Evolutionary conservation across 1,140 invertebrate genomes (phyloP).

Genomic region (Sminthurides bifidus): DNA sequence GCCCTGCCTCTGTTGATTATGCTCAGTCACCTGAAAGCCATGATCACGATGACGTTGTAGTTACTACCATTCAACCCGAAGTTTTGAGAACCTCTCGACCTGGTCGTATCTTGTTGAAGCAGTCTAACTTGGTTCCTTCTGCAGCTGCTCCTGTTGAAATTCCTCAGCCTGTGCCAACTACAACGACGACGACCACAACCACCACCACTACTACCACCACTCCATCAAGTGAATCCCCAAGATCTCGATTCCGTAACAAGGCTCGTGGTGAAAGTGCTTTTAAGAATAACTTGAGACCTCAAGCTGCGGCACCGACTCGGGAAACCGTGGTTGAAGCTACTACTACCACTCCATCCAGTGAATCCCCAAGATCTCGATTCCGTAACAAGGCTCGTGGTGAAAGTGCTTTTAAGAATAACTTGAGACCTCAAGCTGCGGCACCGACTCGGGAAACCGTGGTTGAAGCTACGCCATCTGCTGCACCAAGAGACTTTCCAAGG

Average conservation of each 20-base stretch:
- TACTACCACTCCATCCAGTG: conserved; percentile 1
- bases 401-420: too few relatives aligned
- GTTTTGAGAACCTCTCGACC: conserved; percentile 1
- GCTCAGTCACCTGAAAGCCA: neutral
- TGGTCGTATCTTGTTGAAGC: conserved; percentile 24
- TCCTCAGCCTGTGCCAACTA: neutral
- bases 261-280: neutral
- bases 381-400: neutral
- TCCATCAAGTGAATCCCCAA: conserved; percentile 2
- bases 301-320: neutral
- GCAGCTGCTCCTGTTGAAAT: conserved; percentile 5
- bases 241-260: neutral
- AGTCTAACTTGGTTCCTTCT: conserved; percentile 14
- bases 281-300: too few relatives aligned
- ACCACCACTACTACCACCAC: conserved; percentile 13
- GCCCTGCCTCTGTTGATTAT: neutral
- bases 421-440: neutral
- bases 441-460: conserved; percentile 7
- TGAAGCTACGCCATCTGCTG: conserved; percentile 7
- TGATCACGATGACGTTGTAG: neutral
- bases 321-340: conserved; percentile 11
- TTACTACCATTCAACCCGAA: conserved; percentile 1
- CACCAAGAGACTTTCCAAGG: neutral
- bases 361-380: neutral
- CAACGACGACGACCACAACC: conserved; percentile 9